Conservation (phyloP, 1,140 invertebrate genomes). For the Leptopilina clavipes region DNA sequence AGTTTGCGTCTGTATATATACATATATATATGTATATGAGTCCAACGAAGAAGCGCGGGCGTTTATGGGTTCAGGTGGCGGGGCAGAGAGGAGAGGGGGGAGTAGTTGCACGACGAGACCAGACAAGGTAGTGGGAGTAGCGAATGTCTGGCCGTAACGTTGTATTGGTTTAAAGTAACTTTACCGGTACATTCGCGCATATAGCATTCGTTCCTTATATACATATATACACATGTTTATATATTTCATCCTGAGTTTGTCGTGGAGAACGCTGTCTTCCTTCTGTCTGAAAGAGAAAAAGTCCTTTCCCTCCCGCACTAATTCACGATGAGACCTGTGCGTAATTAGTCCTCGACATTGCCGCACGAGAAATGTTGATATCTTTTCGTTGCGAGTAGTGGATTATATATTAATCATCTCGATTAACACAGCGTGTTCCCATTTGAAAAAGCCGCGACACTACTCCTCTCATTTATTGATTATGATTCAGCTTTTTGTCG, state of each 20-base stretch:
- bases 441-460: conserved; percentile 34
- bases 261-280: background rate
- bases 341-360: conserved; percentile 36
- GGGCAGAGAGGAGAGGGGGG: background rate
- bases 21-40: conserved; percentile 35
- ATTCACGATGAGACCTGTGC: conserved; percentile 7
- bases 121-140: conserved; percentile 36
- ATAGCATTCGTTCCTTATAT: background rate
- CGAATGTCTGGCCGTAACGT: conserved; percentile 45
- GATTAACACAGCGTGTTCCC: conserved; percentile 14
- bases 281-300: conserved; percentile 12
- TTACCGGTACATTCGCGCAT: background rate
- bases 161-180: conserved; percentile 25
- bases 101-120: background rate
- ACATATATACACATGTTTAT: too few relatives aligned
- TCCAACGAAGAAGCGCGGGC: conserved; percentile 27
- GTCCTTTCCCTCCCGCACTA: background rate
- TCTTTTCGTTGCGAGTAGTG: background rate
- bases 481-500: conserved; percentile 1
- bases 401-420: background rate
- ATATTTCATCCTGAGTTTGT: background rate
- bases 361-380: conserved; percentile 26
- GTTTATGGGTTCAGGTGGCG: conserved; percentile 40
- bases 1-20: too few relatives aligned
- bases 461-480: conserved; percentile 17